These are phyloP conservation scores for Phthorimaea operculella DNA, from an alignment of 1,140 invertebrate species.

Conservation along the genomic window DNA sequence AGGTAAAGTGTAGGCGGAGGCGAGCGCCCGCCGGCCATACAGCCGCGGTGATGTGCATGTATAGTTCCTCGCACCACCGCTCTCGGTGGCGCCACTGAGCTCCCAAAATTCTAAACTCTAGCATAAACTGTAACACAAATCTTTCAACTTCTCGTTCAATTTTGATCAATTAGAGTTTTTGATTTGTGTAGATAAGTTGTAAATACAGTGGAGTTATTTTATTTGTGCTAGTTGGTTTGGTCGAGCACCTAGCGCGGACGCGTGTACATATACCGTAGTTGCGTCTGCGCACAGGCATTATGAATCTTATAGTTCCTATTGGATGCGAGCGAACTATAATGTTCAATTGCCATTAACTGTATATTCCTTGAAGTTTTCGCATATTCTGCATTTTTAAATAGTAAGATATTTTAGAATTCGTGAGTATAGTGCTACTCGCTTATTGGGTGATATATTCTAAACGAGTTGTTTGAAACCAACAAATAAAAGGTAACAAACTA, in stretches of 20 bases:
- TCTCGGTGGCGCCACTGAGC: conserved; percentile 51
- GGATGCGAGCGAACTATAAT: conserved; percentile 65
- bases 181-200: conserved; percentile 51
- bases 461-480: conserved; percentile 58
- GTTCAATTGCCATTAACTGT: conserved; percentile 63
- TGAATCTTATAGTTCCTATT: conserved; percentile 68
- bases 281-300: conserved; percentile 41
- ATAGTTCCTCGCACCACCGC: conserved; percentile 65
- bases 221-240: conserved; percentile 57
- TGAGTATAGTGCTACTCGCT: conserved; percentile 61
- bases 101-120: conserved; percentile 65
- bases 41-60: conserved; percentile 60
- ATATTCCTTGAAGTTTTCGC: conserved; percentile 65
- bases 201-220: conserved; percentile 51
- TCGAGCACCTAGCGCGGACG: conserved; percentile 29
- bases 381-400: conserved; percentile 67
- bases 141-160: conserved; percentile 44
- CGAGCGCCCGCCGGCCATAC: conserved; percentile 47
- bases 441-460: conserved; percentile 66
- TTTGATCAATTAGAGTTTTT: conserved; percentile 48
- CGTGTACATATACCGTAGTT: conserved; percentile 49
- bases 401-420: conserved; percentile 56
- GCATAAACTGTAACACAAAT: conserved; percentile 59
- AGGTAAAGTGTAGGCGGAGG: conserved; percentile 53
- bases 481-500: conserved; percentile 52